These are phyloP conservation scores for Ceramica pisi DNA, from an alignment of 2,888 invertebrate genomes.

Conservation along the genomic window DNA sequence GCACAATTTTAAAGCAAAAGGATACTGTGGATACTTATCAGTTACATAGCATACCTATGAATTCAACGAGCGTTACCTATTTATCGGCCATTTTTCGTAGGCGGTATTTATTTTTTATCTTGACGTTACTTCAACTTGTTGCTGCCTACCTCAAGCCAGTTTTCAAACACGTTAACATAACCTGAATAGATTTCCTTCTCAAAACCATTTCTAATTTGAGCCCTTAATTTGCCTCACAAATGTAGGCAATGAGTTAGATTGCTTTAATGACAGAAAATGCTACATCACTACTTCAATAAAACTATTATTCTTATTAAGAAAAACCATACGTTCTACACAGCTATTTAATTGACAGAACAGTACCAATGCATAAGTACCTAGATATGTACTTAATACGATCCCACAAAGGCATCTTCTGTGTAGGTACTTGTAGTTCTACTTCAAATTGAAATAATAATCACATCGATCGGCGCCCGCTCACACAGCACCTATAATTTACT, in stretches of 20 bases:
- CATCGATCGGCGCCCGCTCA: constrained; percentile 23
- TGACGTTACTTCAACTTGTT: background rate
- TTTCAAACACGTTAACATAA: background rate
- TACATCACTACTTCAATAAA: background rate
- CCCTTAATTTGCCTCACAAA: no score
- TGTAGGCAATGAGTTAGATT: background rate
- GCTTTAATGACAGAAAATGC: background rate
- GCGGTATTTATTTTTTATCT: no score
- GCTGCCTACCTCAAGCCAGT: background rate
- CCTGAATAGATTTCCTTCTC: no score
- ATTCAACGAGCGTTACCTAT: no score
- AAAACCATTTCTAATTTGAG: background rate
- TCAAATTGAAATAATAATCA: constrained; percentile 26
- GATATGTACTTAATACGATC: background rate
- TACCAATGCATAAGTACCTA: background rate
- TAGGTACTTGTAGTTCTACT: background rate
- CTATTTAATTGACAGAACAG: background rate
- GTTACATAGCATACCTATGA: no score
- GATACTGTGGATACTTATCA: no score
- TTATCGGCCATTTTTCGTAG: no score
- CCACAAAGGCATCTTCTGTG: background rate
- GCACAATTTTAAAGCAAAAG: no score
- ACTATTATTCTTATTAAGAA: background rate
- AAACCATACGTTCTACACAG: background rate
- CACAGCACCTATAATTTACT: constrained; percentile 14